These are phyloP conservation scores for Metacarcinus magister DNA, from an alignment of 2,888 invertebrate genomes.

Conservation along the genomic window DNA sequence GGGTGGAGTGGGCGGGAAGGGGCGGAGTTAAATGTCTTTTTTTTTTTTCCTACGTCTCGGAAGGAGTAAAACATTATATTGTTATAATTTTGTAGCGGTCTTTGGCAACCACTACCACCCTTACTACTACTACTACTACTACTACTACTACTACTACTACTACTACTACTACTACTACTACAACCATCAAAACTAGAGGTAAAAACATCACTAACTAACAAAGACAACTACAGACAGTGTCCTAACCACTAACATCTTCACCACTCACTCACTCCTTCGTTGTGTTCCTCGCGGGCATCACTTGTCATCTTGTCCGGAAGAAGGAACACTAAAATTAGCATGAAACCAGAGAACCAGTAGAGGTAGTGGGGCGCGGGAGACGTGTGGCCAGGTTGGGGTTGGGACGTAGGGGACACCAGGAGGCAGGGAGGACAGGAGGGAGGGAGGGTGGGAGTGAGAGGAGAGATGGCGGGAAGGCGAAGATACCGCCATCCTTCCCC, in stretches of 20 bases:
- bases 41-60: no score
- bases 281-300: background rate
- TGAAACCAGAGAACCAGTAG: background rate
- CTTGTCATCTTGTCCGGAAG: background rate
- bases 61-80: no score
- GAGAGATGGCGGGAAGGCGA: background rate
- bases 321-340: background rate
- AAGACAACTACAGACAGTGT: no score
- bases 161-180: no score
- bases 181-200: no score
- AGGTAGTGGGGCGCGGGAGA: background rate
- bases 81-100: no score
- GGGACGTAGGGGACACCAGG: background rate
- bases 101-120: no score
- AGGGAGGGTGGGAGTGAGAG: background rate
- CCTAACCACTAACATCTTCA: background rate
- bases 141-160: no score
- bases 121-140: no score
- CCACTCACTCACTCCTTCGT: background rate
- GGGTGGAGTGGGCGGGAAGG: no score
- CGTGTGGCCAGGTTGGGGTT: background rate
- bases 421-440: background rate
- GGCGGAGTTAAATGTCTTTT: no score
- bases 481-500: background rate
- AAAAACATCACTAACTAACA: no score